A percentile compares a stretch with the other conserved stretches of the same genome.
Conservation (phyloP, 2,797 vertebrate genomes). For the Microtus obscurus region DNA sequence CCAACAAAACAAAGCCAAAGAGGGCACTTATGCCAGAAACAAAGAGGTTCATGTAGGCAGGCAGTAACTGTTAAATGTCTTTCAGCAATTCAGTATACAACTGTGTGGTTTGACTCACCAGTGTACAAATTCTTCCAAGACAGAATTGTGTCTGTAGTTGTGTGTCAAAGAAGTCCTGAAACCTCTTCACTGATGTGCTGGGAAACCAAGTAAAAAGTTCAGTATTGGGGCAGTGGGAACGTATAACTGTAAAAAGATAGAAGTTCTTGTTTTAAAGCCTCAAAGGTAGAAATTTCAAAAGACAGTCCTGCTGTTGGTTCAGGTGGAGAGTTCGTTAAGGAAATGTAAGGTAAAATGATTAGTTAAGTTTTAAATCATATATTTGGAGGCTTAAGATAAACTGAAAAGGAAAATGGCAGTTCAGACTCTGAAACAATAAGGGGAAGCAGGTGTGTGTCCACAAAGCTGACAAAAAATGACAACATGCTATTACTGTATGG, state of each 20-base stretch:
- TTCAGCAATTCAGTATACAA: background rate
- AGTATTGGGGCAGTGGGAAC: background rate
- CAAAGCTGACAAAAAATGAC: background rate
- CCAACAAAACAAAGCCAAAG: background rate
- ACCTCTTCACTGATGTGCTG: background rate
- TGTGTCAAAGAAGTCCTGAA: background rate
- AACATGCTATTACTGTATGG: background rate
- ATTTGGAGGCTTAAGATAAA: background rate
- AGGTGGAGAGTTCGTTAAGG: background rate
- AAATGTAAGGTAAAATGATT: background rate
- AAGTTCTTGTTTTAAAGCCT: background rate
- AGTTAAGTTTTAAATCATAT: background rate
- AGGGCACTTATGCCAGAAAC: background rate
- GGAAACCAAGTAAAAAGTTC: background rate
- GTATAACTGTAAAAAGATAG: background rate
- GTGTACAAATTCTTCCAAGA: background rate
- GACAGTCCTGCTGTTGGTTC: background rate
- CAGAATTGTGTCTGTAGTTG: background rate
- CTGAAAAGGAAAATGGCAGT: background rate
- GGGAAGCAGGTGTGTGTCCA: background rate
- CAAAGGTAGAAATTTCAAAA: constrained; percentile 5
- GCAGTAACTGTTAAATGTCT: background rate
- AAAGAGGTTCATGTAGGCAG: background rate
- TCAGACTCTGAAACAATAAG: background rate
- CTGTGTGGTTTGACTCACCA: background rate